These are phyloP conservation scores for Percopsis omiscomaycus DNA, from an alignment of 2,797 vertebrate species.

Conservation along the genomic window DNA sequence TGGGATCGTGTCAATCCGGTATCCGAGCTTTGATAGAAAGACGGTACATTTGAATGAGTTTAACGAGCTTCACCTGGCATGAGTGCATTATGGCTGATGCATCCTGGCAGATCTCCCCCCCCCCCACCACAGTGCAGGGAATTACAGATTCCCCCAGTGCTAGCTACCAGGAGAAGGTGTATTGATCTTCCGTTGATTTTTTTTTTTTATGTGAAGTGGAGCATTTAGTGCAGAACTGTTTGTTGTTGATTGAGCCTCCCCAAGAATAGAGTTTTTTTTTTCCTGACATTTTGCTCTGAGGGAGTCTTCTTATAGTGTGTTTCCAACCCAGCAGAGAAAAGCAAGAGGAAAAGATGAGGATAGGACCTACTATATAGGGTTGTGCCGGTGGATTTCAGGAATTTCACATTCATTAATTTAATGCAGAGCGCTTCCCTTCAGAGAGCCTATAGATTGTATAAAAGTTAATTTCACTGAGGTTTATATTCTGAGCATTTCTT, in stretches of 20 bases:
- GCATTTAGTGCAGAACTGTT: conserved; percentile 31
- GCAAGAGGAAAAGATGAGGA: not conserved
- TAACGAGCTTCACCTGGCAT: conserved; percentile 33
- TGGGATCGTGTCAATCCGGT: conserved; percentile 10
- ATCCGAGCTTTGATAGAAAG: conserved; percentile 37
- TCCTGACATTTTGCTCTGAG: not conserved
- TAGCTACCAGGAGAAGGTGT: conserved; percentile 12
- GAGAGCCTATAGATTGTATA: not conserved
- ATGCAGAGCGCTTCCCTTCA: not conserved
- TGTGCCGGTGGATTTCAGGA: not conserved
- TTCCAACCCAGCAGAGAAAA: not conserved
- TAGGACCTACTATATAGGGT: not conserved
- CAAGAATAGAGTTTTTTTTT: conserved; percentile 7
- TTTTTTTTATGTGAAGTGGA: conserved; percentile 14
- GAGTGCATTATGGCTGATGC: conserved; percentile 25
- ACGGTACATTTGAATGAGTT: conserved; percentile 41
- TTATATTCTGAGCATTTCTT: not conserved
- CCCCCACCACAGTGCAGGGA: conserved; percentile 22
- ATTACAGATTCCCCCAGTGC: conserved; percentile 43
- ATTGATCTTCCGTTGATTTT: conserved; percentile 38
- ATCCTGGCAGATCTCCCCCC: conserved; percentile 16
- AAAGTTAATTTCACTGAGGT: not conserved
- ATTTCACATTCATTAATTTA: not conserved
- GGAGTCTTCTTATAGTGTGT: not conserved
- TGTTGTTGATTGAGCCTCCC: conserved; percentile 24